Conservation (phyloP, 2,797 vertebrate species). For the Pygocentrus nattereri region DNA sequence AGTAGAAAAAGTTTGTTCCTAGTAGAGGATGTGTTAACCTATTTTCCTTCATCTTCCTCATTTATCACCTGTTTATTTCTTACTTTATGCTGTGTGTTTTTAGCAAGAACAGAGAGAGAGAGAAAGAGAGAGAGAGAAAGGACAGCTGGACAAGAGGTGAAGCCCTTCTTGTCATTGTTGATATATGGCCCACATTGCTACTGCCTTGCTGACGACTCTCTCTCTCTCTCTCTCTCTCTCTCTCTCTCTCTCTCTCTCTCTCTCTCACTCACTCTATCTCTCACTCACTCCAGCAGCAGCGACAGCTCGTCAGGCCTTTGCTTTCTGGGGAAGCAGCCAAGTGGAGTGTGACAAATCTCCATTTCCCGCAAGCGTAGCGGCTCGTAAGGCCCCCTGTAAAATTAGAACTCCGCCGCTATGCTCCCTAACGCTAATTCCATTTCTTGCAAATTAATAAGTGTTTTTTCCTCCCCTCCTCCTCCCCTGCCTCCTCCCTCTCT, state of each 20-base stretch:
- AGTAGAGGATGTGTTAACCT: no score
- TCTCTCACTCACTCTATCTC: conserved; percentile 58
- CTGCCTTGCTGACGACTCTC: conserved; percentile 68
- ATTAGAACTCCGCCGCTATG: conserved; percentile 78
- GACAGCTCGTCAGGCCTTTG: conserved; percentile 78
- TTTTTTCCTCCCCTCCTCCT: conserved; percentile 70
- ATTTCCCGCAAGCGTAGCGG: conserved; percentile 77
- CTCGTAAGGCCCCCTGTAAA: conserved; percentile 79
- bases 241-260: conserved; percentile 49
- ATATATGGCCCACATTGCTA: conserved; percentile 71
- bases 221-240: conserved; percentile 44
- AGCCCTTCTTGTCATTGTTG: conserved; percentile 69
- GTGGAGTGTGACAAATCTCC: conserved; percentile 87
- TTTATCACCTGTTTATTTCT: not conserved
- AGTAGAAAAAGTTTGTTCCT: no score
- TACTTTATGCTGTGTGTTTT: conserved; percentile 11
- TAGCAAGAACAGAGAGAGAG: not conserved
- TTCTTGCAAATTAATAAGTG: conserved; percentile 85
- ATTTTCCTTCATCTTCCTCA: not conserved
- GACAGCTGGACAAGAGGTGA: conserved; percentile 35
- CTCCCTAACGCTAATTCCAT: conserved; percentile 85
- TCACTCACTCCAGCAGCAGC: conserved; percentile 66
- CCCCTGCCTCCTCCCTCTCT: conserved; percentile 16
- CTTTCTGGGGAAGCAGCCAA: conserved; percentile 78
- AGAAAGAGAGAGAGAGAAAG: conserved; percentile 27